Base-by-base conservation (phyloP, 2,888 invertebrate species). In the Dicycla oo region DNA sequence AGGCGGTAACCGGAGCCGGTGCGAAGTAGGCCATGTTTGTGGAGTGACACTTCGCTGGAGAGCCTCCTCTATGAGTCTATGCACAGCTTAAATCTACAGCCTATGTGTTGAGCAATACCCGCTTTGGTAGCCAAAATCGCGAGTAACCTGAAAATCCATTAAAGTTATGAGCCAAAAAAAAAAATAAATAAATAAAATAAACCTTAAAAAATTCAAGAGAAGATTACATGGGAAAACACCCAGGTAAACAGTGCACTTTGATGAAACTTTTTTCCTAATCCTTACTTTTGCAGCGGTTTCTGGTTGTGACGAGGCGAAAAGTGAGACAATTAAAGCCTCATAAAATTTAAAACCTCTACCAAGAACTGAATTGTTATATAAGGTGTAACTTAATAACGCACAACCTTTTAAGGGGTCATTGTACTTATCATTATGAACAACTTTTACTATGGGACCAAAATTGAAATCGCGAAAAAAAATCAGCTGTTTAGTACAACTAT, bases 21-120 rank as follows among this genome's bases (percentile, higher is more conserved):
- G 51, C 30, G 6, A 84, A 80, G 65, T 83, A 85, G 77, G 86
- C 75, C 83, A 78, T 85, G 78, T 84, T 83, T 83, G 80, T 78
- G 69, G 54, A 80, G 56, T 30, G 47, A 74, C 80, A 78, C 76
- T 82, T 49, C 30, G 56, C 23, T 70, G 30, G 45, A 71, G 81
- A 81, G 70, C 26, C 57, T 30, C 40, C 53, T 49, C 53, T 66
- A 49, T 72, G 64, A 65, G 26, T n/a, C 60, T 64, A 64, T 73
- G 80, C 56, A 63, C 54, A 38, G 56, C 60, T 69, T 73, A 60
- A 64, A 60, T 65, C 45, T 68, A 51, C 49, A 57, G 57, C 45
- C 8, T 65, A 30, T 40, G 45, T 11, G 20, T 20, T 13, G 10
- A n/a, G 47, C n/a, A 11, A n/a, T 43, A 67, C 7, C 26, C 11